A percentile compares a stretch with the other conserved stretches of the same genome.
phyloP scores from a whole-genome alignment of 2,888 invertebrate genomes.

The Meteorus cinctellus region DNA sequence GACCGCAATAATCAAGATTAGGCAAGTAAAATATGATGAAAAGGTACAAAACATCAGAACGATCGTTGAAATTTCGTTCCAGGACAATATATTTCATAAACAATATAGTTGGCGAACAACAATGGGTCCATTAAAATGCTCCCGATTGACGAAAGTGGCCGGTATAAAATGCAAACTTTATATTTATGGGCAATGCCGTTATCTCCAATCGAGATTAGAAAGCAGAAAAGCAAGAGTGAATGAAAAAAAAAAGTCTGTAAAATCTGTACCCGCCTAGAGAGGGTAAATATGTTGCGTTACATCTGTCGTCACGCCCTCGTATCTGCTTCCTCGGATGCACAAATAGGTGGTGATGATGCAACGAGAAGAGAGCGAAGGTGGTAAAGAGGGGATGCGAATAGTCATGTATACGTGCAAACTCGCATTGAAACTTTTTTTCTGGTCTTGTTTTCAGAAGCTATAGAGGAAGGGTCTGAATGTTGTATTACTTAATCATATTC shows the following conservation, averaged over 20 bases:
- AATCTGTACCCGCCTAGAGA: slow-evolving; percentile 65
- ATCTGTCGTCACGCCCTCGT: slow-evolving; percentile 73
- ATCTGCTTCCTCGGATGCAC: slow-evolving; percentile 44
- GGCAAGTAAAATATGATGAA: background rate
- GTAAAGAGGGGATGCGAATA: slow-evolving; percentile 11
- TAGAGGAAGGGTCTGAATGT: slow-evolving; percentile 65
- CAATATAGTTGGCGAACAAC: slow-evolving; percentile 20
- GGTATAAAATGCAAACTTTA: slow-evolving; percentile 43
- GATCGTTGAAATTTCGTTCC: slow-evolving; percentile 18
- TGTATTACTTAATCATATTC: slow-evolving; percentile 73
- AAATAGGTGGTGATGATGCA: slow-evolving; percentile 2
- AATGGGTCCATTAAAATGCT: slow-evolving; percentile 33
- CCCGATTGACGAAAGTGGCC: slow-evolving; percentile 42
- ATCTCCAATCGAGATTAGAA: slow-evolving; percentile 49
- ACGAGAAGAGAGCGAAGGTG: slow-evolving; percentile 20
- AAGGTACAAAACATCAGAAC: slow-evolving; percentile 1
- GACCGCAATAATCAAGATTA: background rate
- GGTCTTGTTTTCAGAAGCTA: slow-evolving; percentile 54
- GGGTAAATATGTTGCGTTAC: slow-evolving; percentile 70
- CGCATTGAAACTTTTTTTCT: slow-evolving; percentile 63
- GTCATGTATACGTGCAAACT: background rate
- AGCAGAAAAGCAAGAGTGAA: slow-evolving; percentile 39
- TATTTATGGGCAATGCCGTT: background rate
- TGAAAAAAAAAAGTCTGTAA: slow-evolving; percentile 61
- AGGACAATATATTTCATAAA: slow-evolving; percentile 31